These are phyloP conservation scores for Mastacembelus armatus DNA, from an alignment of 2,797 vertebrate species.

Conservation along the genomic window DNA sequence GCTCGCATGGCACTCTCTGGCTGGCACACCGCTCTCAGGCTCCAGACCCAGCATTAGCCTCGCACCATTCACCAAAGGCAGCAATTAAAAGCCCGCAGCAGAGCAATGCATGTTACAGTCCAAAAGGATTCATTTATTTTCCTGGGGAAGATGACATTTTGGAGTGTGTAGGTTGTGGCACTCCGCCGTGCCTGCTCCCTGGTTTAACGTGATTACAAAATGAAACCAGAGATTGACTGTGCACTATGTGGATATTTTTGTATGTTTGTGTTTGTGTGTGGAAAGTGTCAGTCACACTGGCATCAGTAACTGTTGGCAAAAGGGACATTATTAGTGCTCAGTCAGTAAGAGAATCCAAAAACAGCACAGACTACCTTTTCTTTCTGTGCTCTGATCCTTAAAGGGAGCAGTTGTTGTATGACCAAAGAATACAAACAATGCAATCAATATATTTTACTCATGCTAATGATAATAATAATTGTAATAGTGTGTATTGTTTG, in stretches of 20 bases:
- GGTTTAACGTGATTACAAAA: constrained; percentile 64
- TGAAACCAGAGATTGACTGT: constrained; percentile 52
- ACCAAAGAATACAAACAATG: background rate
- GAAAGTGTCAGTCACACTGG: constrained; percentile 44
- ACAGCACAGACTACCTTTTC: constrained; percentile 49
- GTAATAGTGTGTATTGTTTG: too few relatives aligned
- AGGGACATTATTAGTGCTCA: constrained; percentile 45
- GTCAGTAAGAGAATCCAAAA: constrained; percentile 50
- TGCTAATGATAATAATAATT: too few relatives aligned
- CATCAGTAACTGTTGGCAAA: constrained; percentile 59
- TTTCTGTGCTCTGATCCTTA: background rate
- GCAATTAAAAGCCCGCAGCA: constrained; percentile 55
- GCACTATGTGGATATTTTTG: constrained; percentile 48
- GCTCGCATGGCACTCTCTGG: constrained; percentile 54
- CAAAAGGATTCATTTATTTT: constrained; percentile 57
- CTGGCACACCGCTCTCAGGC: constrained; percentile 45
- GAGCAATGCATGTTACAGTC: constrained; percentile 23
- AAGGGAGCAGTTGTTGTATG: constrained; percentile 11
- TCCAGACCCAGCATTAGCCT: constrained; percentile 41
- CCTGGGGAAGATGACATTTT: too few relatives aligned
- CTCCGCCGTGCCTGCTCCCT: constrained; percentile 45
- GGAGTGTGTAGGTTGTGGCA: constrained; percentile 36
- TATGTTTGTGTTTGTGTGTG: constrained; percentile 55
- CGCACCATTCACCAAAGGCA: constrained; percentile 53
- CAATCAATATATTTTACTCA: too few relatives aligned